Evolutionary conservation across 1,140 invertebrate species (phyloP).

Genomic region (Zeugodacus cucurbitae): DNA sequence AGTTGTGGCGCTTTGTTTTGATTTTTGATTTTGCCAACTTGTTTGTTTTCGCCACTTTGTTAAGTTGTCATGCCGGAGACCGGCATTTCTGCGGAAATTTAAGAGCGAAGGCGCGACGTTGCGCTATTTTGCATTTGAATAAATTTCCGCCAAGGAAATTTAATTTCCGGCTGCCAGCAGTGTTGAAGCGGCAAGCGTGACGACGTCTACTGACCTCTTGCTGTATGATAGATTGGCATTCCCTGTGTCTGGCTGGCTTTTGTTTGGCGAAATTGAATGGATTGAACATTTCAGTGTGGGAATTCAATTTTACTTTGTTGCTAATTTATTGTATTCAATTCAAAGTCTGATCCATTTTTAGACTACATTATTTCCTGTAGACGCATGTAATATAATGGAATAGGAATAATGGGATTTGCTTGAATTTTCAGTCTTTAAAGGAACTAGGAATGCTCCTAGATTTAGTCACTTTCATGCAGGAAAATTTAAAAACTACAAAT

Average conservation of each 20-base stretch:
- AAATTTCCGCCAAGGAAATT: slow-evolving; percentile 42
- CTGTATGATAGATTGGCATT: not conserved
- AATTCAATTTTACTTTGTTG: too few species aligned
- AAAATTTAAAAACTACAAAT: too few species aligned
- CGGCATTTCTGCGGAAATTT: not conserved
- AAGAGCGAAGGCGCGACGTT: not conserved
- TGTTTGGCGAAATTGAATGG: not conserved
- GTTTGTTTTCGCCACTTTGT: not conserved
- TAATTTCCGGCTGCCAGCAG: slow-evolving; percentile 35
- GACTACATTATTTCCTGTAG: too few species aligned
- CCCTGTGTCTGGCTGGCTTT: not conserved
- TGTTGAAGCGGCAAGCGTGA: not conserved
- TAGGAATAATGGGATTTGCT: too few species aligned
- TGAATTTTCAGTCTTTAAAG: too few species aligned
- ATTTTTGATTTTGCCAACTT: not conserved
- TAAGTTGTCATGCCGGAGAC: not conserved
- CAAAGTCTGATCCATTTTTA: too few species aligned
- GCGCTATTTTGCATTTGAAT: slow-evolving; percentile 32
- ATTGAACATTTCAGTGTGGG: not conserved
- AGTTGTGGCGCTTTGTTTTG: not conserved
- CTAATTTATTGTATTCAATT: too few species aligned
- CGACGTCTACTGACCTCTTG: not conserved
- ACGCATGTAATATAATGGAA: too few species aligned
- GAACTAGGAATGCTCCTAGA: too few species aligned
- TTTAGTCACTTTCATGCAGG: too few species aligned